Evolutionary conservation across 2,797 vertebrate genomes (phyloP), one percentile per base, ranked within the genome.

Genomic region (Leptatherina wallacei): DNA sequence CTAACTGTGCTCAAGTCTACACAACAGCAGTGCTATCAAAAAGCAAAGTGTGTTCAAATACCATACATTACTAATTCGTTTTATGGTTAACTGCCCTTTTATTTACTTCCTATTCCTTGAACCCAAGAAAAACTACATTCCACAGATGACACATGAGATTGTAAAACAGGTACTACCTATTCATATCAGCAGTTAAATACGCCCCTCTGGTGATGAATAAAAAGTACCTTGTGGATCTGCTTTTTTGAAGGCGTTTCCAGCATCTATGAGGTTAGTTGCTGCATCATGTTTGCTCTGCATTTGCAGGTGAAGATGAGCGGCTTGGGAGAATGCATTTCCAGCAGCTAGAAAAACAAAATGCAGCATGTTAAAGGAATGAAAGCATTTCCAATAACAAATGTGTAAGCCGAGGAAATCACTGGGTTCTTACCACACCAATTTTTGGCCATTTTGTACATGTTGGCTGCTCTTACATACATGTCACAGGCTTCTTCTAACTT

Each of bases 381-480:
- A 51, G 20, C 27, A 9, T 16, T 6, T 11, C n/a, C 3, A 73
- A 2, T 40, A 1, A 27, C 3, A 51, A 69, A 49, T 1, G 2
- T 8, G 11, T 1, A n/a, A 55, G 36, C 22, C 0, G 30, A 22
- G 3, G 1, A 0, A 18, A 29, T 29, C n/a, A 22, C 35, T 38
- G 33, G 7, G 18, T 11, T 68, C 95, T 22, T 93, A 98, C 97
- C 97, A 70, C 96, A 98, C 97, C 97, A 98, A 72, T 98, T 98
- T 81, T 98, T 98, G 84, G 96, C 97, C 97, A 98, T 98, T 88
- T 98, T 98, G 92, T 94, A 98, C 96, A 97, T 97, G 87, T 98
- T 98, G 20, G 96, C 97, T 0, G 97, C 97, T 58, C 97, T 94
- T 63, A 94, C 95, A 6, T 97, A 98, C 82, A 97, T 91, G 64